phyloP scores from a whole-genome alignment of 1,140 invertebrate species.

The Drosophila kepulauana region DNA sequence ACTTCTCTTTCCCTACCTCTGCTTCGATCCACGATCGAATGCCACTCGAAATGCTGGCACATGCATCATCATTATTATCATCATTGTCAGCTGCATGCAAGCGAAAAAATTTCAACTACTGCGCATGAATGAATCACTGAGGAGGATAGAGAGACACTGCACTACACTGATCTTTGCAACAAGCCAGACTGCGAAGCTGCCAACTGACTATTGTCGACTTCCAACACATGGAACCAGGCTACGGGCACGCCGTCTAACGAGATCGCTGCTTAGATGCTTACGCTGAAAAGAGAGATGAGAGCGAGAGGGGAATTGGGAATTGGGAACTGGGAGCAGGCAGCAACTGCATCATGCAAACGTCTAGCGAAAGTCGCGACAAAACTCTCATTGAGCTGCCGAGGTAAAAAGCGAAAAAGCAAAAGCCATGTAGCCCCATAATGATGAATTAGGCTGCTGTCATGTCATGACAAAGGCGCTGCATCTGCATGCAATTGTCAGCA shows the following conservation, averaged over 20 bases:
- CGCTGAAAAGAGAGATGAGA: not conserved
- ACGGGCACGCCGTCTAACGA: slow-evolving; percentile 52
- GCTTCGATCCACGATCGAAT: slow-evolving; percentile 12
- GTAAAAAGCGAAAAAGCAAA: slow-evolving; percentile 8
- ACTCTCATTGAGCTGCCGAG: slow-evolving; percentile 66
- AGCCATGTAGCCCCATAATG: slow-evolving; percentile 72
- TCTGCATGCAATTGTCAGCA: slow-evolving; percentile 70
- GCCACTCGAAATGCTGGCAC: slow-evolving; percentile 39
- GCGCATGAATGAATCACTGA: slow-evolving; percentile 77
- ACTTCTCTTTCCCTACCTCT: not conserved
- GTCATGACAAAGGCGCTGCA: slow-evolving; percentile 80
- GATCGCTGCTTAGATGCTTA: slow-evolving; percentile 44
- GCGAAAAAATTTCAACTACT: slow-evolving; percentile 72
- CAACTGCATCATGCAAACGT: slow-evolving; percentile 63
- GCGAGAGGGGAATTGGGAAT: not conserved
- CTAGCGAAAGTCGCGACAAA: slow-evolving; percentile 83
- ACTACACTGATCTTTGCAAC: not conserved
- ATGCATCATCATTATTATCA: slow-evolving; percentile 77
- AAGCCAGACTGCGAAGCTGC: slow-evolving; percentile 1
- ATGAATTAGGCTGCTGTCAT: slow-evolving; percentile 84
- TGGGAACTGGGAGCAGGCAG: slow-evolving; percentile 30
- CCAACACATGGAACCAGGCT: slow-evolving; percentile 30
- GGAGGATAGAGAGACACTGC: slow-evolving; percentile 9
- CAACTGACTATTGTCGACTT: not conserved
- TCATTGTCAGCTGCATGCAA: slow-evolving; percentile 68